Percentiles rank a stretch among this genome's conserved stretches.
phyloP scores from a whole-genome alignment of 2,888 invertebrate genomes.

The Polylopha cassiicola region DNA sequence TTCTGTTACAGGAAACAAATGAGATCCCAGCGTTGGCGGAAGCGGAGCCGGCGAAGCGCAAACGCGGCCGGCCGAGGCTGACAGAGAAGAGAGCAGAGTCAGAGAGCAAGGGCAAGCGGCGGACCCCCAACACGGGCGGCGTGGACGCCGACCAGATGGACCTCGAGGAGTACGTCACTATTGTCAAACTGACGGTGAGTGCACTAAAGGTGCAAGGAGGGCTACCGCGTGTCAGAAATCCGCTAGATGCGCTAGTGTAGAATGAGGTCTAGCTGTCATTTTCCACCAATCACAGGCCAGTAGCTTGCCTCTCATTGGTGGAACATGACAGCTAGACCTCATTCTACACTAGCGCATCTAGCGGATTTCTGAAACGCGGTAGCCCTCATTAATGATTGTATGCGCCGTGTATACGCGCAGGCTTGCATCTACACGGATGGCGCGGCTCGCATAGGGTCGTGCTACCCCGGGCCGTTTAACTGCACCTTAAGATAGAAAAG shows the following conservation, averaged over 20 bases:
- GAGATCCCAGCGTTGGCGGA: slow-evolving; percentile 1
- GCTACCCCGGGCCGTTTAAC: too few species aligned
- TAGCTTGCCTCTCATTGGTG: too few species aligned
- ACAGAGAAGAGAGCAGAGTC: slow-evolving; percentile 10
- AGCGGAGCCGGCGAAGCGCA: slow-evolving; percentile 26
- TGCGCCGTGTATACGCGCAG: too few species aligned
- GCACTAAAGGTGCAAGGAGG: not conserved
- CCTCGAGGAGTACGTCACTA: slow-evolving; percentile 44
- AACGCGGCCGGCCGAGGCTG: slow-evolving; percentile 40
- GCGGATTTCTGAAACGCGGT: not conserved
- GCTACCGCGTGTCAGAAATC: too few species aligned
- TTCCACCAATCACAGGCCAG: too few species aligned
- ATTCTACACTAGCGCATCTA: too few species aligned
- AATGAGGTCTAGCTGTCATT: too few species aligned
- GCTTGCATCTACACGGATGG: too few species aligned
- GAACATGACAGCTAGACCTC: too few species aligned
- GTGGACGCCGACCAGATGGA: slow-evolving; percentile 39
- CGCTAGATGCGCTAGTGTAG: too few species aligned
- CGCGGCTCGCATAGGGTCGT: too few species aligned
- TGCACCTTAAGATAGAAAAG: too few species aligned
- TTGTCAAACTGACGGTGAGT: slow-evolving; percentile 46
- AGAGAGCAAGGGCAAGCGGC: slow-evolving; percentile 26
- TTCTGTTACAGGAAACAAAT: slow-evolving; percentile 7
- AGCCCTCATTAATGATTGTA: slow-evolving; percentile 4
- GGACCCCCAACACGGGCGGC: slow-evolving; percentile 42